phyloP scores from a whole-genome alignment of 2,888 invertebrate species.

The Embidobia sp. region DNA sequence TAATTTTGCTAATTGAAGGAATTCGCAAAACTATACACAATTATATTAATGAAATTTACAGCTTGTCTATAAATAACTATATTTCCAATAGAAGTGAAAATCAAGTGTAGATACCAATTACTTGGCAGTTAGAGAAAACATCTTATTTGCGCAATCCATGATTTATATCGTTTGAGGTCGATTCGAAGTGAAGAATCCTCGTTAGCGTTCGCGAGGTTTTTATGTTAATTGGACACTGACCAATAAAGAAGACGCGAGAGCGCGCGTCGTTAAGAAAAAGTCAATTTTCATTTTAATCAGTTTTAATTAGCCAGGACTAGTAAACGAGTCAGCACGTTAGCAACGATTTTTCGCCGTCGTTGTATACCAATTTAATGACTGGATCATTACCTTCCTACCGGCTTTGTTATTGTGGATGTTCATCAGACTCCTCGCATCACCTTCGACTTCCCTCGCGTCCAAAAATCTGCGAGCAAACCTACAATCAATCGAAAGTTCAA shows the following conservation, averaged over 20 bases:
- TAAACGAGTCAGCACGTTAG: neutral
- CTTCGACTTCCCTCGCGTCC: constrained; percentile 94
- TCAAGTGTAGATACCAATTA: constrained; percentile 32
- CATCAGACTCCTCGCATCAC: constrained; percentile 95
- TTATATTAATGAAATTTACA: constrained; percentile 5
- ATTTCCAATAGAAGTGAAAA: constrained; percentile 16
- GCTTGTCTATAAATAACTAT: neutral
- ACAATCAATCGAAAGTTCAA: constrained; percentile 69
- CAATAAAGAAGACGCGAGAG: constrained; percentile 20
- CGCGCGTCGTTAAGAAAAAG: constrained; percentile 33
- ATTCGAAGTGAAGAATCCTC: constrained; percentile 48
- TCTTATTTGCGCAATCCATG: constrained; percentile 57
- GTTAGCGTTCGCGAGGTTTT: constrained; percentile 38
- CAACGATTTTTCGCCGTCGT: constrained; percentile 2
- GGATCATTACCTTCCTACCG: constrained; percentile 91
- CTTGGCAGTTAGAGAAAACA: constrained; percentile 47
- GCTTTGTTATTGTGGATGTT: constrained; percentile 98
- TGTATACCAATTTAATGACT: neutral
- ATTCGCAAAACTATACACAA: neutral
- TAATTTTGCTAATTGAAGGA: too few species aligned
- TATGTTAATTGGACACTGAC: constrained; percentile 50
- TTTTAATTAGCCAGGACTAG: constrained; percentile 42
- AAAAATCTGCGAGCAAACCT: constrained; percentile 93
- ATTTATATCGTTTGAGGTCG: constrained; percentile 49
- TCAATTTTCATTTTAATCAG: constrained; percentile 35